A percentile compares a stretch with the other conserved stretches of the same genome.
Conservation (phyloP, 1,140 invertebrate species). For the Hetaerina americana region DNA sequence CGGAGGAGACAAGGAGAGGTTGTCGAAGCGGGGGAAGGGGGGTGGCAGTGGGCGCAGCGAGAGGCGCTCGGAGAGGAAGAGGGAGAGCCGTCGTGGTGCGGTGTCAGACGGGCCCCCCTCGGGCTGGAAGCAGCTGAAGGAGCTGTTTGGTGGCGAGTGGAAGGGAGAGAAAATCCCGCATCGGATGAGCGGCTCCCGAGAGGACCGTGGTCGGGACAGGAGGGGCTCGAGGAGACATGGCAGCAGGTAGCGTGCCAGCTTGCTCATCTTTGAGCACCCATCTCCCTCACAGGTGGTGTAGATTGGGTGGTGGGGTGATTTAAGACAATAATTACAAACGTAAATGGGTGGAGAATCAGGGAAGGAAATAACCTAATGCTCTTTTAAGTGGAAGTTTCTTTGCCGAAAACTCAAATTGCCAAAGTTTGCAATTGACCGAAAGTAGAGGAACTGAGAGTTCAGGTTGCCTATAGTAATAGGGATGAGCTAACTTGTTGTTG, state of each 20-base stretch:
- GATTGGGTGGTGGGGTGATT: no score
- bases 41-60: not conserved
- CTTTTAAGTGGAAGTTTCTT: no score
- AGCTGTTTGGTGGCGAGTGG: slow-evolving; percentile 15
- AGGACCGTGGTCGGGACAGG: slow-evolving; percentile 1
- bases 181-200: slow-evolving; percentile 10
- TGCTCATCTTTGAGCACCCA: no score
- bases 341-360: no score
- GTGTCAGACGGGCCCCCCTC: not conserved
- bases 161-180: slow-evolving; percentile 9
- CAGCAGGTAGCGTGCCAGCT: slow-evolving; percentile 7
- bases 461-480: no score
- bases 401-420: no score
- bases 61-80: slow-evolving; percentile 6
- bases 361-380: no score
- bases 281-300: no score
- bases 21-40: slow-evolving; percentile 9
- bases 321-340: no score
- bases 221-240: not conserved
- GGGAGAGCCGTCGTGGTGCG: slow-evolving; percentile 13
- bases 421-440: no score
- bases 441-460: no score
- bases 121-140: not conserved
- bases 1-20: slow-evolving; percentile 7
- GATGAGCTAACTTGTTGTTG: no score